These are phyloP conservation scores for Malurus leucopterus DNA, from an alignment of 2,797 vertebrate species.

Conservation along the genomic window DNA sequence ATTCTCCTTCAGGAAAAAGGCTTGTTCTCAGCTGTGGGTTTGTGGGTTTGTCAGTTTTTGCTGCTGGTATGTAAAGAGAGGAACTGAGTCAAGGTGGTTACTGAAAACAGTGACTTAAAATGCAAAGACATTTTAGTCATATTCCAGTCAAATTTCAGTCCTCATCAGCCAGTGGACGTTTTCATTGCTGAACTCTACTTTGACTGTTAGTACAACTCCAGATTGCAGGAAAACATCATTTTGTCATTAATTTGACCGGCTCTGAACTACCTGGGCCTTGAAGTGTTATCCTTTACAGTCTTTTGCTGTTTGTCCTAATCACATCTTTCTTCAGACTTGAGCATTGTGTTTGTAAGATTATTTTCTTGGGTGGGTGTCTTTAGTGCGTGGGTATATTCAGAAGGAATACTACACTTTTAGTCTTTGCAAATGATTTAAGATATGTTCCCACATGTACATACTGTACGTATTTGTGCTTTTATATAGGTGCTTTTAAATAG, in stretches of 20 bases:
- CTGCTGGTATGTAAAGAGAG: background rate
- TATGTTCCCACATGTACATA: background rate
- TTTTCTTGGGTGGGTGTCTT: background rate
- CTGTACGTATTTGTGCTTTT: background rate
- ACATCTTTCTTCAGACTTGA: background rate
- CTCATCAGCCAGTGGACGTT: background rate
- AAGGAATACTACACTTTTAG: background rate
- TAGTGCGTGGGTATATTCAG: background rate
- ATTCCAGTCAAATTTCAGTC: background rate
- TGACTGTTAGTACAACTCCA: background rate
- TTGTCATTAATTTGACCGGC: background rate
- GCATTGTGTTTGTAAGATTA: background rate
- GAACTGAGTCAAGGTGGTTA: background rate
- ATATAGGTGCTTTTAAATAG: background rate
- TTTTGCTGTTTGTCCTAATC: background rate
- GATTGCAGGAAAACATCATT: background rate
- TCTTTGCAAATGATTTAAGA: background rate
- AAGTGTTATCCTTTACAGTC: background rate
- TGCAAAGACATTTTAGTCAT: background rate
- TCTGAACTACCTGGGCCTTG: background rate
- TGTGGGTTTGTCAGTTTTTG: background rate
- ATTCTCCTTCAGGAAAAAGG: background rate
- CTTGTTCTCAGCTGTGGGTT: background rate
- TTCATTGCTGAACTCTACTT: background rate
- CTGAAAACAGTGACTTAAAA: background rate